Evolutionary conservation across 2,797 vertebrate genomes (phyloP).

Genomic region (Novumbra hubbsi): DNA sequence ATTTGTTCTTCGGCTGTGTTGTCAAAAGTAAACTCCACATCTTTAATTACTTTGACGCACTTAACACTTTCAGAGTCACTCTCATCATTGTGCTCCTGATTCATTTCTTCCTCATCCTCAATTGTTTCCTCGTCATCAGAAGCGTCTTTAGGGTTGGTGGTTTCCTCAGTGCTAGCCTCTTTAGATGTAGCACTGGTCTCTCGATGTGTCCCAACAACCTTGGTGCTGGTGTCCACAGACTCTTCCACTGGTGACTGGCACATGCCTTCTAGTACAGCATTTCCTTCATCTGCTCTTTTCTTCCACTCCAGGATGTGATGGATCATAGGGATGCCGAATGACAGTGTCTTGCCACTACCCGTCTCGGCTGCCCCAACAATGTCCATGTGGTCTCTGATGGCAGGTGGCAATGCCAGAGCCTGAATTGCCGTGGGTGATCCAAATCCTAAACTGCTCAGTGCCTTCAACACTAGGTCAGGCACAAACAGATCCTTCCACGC

Average conservation of each 20-base stretch:
- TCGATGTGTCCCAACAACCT: not conserved
- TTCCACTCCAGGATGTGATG: conserved; percentile 89
- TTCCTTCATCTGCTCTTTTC: conserved; percentile 32
- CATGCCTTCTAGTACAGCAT: conserved; percentile 49
- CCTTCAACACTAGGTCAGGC: conserved; percentile 81
- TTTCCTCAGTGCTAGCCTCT: conserved; percentile 7
- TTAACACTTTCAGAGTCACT: conserved; percentile 44
- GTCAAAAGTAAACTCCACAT: conserved; percentile 54
- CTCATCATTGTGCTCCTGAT: conserved; percentile 20
- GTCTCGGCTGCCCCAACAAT: conserved; percentile 96
- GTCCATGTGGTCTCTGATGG: conserved; percentile 92
- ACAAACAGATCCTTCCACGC: conserved; percentile 91
- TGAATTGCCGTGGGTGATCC: conserved; percentile 91
- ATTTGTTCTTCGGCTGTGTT: not conserved
- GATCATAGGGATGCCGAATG: conserved; percentile 96
- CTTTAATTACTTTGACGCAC: conserved; percentile 63
- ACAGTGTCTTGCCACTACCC: conserved; percentile 96
- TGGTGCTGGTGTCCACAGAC: not conserved
- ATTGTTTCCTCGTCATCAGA: conserved; percentile 42
- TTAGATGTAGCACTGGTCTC: conserved; percentile 7
- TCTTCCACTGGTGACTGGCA: conserved; percentile 46
- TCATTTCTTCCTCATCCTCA: conserved; percentile 34
- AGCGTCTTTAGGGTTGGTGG: conserved; percentile 32
- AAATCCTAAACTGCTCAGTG: conserved; percentile 88
- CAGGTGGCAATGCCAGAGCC: conserved; percentile 85